phyloP scores from a whole-genome alignment of 2,113 vertebrate species.

The Chaetodon auriga region DNA sequence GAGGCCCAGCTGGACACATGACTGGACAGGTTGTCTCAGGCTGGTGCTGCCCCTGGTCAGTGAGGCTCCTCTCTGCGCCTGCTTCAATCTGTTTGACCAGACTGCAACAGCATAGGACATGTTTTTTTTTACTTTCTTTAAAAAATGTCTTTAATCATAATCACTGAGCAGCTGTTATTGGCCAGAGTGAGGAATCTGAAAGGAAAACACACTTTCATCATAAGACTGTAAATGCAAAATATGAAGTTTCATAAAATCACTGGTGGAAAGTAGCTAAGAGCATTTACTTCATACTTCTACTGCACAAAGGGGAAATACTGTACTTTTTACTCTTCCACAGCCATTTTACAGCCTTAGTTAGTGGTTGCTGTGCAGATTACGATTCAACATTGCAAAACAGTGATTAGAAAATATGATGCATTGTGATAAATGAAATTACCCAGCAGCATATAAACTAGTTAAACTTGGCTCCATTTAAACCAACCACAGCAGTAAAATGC shows the following conservation, averaged over 20 bases:
- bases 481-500: too few species aligned
- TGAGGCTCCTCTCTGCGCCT: constrained; percentile 57
- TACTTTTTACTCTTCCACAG: background rate
- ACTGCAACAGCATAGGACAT: constrained; percentile 53
- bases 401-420: too few species aligned
- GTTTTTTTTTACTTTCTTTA: background rate
- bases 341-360: too few species aligned
- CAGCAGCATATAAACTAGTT: too few species aligned
- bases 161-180: background rate
- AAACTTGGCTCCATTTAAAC: too few species aligned
- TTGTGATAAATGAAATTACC: too few species aligned
- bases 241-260: too few species aligned
- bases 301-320: background rate
- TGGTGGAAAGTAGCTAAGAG: too few species aligned
- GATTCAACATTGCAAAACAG: too few species aligned
- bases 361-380: too few species aligned
- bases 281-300: too few species aligned
- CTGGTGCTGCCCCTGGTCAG: constrained; percentile 1
- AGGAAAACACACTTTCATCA: background rate
- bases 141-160: constrained; percentile 13
- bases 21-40: constrained; percentile 3
- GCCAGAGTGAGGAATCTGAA: background rate
- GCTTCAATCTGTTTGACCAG: constrained; percentile 52
- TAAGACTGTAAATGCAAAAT: background rate
- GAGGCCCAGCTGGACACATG: constrained; percentile 15